Evolutionary conservation across 2,113 vertebrate genomes (phyloP), one percentile per base, ranked within the genome.

Genomic region (Dunckerocampus dactyliophorus): DNA sequence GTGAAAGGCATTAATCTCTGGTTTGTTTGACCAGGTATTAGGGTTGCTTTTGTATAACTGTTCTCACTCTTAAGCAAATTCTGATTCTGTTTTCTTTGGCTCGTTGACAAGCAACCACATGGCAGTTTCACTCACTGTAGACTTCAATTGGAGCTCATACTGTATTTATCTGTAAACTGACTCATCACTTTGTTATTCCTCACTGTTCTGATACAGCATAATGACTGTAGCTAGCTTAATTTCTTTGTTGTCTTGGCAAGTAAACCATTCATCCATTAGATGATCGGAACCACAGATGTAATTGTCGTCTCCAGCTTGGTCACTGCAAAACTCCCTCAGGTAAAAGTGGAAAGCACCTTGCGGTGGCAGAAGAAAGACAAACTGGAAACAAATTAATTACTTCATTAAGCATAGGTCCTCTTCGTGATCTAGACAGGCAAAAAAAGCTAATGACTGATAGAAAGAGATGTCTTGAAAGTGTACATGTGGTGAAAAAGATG

Each of bases 321-420:
- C 59, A 54, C 61, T 61, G 70, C 72, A 61, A 75, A 72, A 66
- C 73, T 59, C 81, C 74, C 70, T 73, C 50, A 24, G 80, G 82
- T 80, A 89, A 89, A 82, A 90, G 87, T 90, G 93, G 92, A 94
- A 95, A 95, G 90, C 89, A 93, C 92, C 88, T 86, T 71, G 89
- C 84, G 74, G 77, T 85, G 76, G 65, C 63, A 75, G 81, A 84
- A 73, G 83, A 83, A 87, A 76, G 81, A 79, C 72, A 75, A 58
- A 65, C 61, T 82, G 73, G 72, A 74, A 84, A 85, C 80, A 51
- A 51, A 5, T 34, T 8, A 50, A 6, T 20, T 81, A 82, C 71
- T 77, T 90, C 90, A 90, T 91, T 80, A 88, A 90, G 82, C 77
- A 74, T 71, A 69, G 82, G 87, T 68, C 61, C 63, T 6, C 6